Conservation (phyloP, 2,113 vertebrate genomes). For the Gobiocypris rarus region DNA sequence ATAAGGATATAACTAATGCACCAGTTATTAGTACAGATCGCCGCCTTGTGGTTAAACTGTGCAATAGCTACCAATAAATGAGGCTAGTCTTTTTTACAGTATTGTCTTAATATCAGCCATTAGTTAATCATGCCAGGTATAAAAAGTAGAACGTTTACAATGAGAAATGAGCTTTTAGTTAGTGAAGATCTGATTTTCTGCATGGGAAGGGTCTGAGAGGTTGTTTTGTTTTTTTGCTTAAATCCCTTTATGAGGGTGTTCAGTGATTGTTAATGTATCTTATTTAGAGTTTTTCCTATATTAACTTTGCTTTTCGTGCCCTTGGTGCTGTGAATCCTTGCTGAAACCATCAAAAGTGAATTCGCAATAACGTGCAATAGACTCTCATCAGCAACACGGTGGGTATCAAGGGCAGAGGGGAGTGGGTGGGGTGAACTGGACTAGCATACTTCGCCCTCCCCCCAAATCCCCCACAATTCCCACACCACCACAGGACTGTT, state of each 20-base stretch:
- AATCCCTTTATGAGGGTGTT: constrained; percentile 40
- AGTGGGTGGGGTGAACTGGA: background rate
- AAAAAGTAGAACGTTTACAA: constrained; percentile 56
- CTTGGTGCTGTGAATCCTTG: constrained; percentile 67
- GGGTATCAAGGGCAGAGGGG: background rate
- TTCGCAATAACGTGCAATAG: constrained; percentile 46
- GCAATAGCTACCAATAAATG: constrained; percentile 32
- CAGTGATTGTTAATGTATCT: constrained; percentile 52
- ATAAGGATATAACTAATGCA: constrained; percentile 2
- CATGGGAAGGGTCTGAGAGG: constrained; percentile 23
- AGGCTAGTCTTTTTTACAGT: constrained; percentile 40
- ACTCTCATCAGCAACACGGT: constrained; percentile 10
- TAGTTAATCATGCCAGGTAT: constrained; percentile 62
- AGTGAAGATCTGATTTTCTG: constrained; percentile 46
- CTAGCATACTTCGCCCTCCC: background rate
- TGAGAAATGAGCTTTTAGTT: constrained; percentile 61
- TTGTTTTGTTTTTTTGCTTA: constrained; percentile 22
- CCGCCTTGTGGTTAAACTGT: constrained; percentile 70
- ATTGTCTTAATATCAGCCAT: constrained; percentile 74
- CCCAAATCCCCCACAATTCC: background rate
- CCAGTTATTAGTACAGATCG: constrained; percentile 56
- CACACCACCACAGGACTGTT: background rate
- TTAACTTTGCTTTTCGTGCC: constrained; percentile 61
- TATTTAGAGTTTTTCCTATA: constrained; percentile 48
- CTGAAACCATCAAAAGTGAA: constrained; percentile 54